Evolutionary conservation across 1,140 invertebrate genomes (phyloP).

Genomic region (Penaeus japonicus): DNA sequence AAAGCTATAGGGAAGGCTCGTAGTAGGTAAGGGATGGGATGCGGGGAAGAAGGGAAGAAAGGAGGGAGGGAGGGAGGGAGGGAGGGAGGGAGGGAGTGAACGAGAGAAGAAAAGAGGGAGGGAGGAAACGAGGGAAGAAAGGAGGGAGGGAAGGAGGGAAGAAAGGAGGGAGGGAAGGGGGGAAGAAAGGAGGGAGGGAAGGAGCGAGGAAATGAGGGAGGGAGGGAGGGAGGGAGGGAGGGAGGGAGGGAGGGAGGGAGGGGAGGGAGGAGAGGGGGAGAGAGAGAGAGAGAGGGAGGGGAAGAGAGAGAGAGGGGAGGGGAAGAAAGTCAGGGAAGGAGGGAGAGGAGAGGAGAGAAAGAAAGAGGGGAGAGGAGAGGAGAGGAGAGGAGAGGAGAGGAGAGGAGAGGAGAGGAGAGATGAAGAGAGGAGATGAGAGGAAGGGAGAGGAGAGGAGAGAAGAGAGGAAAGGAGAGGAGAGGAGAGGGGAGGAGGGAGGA

Average conservation of each 20-base stretch:
- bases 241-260: neutral
- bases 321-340: neutral
- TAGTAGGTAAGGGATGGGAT: fast-evolving
- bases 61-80: neutral
- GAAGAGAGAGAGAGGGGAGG: neutral
- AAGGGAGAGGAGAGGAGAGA: no score
- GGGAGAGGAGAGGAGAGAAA: neutral
- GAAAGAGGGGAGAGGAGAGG: no score
- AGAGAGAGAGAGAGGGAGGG: neutral
- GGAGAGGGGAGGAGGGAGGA: no score
- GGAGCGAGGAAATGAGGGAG: neutral
- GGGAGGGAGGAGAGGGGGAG: neutral
- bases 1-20: no score
- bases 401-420: neutral
- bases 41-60: no score
- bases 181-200: neutral
- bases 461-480: no score
- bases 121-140: neutral
- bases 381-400: neutral
- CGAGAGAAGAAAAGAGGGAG: neutral
- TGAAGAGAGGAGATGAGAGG: no score
- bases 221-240: neutral
- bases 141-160: neutral
- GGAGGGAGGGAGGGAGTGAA: neutral
- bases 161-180: neutral